A percentile compares a stretch with the other conserved stretches of the same genome.
These are phyloP conservation scores for Leptinotarsa juncta DNA, from an alignment of 2,888 invertebrate species.

Conservation along the genomic window DNA sequence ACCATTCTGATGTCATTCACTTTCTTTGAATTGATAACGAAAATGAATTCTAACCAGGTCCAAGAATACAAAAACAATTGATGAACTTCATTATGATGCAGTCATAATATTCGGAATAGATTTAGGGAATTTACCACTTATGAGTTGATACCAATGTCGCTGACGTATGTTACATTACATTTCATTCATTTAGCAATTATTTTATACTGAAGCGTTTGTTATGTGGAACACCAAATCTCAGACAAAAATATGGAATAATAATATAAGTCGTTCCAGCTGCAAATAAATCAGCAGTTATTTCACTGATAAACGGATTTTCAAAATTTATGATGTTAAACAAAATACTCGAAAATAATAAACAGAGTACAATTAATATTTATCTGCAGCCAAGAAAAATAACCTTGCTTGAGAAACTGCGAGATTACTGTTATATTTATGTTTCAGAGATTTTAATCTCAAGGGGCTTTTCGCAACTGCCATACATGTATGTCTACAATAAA, in stretches of 20 bases:
- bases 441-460: slow-evolving; percentile 4
- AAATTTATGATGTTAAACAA: not conserved
- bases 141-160: no score
- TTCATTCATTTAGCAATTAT: no score
- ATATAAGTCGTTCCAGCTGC: not conserved
- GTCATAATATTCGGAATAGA: no score
- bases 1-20: no score
- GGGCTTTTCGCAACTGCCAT: not conserved
- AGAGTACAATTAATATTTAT: slow-evolving; percentile 7
- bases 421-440: not conserved
- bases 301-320: not conserved
- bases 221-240: no score
- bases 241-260: not conserved
- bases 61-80: no score
- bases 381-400: slow-evolving; percentile 1
- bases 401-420: not conserved
- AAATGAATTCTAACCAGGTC: no score
- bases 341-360: not conserved
- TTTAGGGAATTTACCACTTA: no score
- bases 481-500: not conserved
- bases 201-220: no score
- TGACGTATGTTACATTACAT: no score
- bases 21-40: no score
- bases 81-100: no score
- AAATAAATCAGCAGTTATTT: not conserved